A percentile compares a stretch with the other conserved stretches of the same genome.
These are phyloP conservation scores for Rhagoletis pomonella DNA, from an alignment of 1,140 invertebrate genomes.

Conservation along the genomic window DNA sequence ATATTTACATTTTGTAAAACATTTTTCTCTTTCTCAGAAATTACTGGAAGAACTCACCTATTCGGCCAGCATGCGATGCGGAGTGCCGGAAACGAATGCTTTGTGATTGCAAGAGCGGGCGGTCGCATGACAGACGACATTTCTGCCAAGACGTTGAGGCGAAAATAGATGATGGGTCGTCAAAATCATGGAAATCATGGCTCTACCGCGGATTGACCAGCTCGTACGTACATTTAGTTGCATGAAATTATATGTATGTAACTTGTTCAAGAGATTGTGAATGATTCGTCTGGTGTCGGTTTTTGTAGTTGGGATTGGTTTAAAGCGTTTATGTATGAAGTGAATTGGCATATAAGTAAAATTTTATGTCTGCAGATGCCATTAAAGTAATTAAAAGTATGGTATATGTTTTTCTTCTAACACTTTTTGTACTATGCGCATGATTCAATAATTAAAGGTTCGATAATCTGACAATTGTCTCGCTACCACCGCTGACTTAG, in stretches of 20 bases:
- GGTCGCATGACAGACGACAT: constrained; percentile 88
- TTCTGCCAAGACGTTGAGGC: constrained; percentile 88
- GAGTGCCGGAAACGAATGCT: constrained; percentile 89
- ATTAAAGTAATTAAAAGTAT: no score
- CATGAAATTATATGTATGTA: background rate
- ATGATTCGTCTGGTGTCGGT: background rate
- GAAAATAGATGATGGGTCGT: constrained; percentile 82
- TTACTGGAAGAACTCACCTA: constrained; percentile 92
- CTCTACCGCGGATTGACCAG: constrained; percentile 88
- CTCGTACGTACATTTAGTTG: constrained; percentile 81
- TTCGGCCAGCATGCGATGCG: constrained; percentile 84
- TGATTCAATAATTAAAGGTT: no score
- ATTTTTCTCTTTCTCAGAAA: constrained; percentile 77
- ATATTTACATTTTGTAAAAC: background rate
- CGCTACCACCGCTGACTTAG: no score
- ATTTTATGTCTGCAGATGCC: no score
- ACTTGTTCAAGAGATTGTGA: background rate
- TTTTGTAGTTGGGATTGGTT: constrained; percentile 45
- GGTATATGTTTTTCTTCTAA: no score
- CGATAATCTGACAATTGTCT: no score
- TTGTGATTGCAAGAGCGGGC: constrained; percentile 88
- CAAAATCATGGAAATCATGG: constrained; percentile 87
- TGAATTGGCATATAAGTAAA: background rate
- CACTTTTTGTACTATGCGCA: no score
- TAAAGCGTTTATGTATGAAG: background rate